A percentile compares a stretch with the other conserved stretches of the same genome.
Evolutionary conservation across 2,797 vertebrate species (phyloP).

Genomic region (Phalloptychus januarius): DNA sequence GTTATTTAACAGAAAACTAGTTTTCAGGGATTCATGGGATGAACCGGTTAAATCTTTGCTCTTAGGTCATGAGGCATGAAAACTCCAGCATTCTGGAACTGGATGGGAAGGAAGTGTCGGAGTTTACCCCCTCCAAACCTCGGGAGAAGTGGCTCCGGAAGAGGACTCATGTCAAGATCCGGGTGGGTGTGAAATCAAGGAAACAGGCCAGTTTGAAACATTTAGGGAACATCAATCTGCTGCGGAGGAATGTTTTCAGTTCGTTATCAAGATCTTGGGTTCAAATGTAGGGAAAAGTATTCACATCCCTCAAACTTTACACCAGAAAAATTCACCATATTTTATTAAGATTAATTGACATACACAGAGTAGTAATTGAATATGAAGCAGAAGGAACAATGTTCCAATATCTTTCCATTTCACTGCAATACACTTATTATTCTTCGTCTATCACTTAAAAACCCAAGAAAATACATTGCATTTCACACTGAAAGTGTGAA

Average conservation of each 20-base stretch:
- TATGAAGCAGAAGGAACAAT: neutral
- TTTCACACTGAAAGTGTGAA: neutral
- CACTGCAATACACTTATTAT: neutral
- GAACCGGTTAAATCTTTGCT: conserved; percentile 36
- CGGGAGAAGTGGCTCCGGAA: conserved; percentile 97
- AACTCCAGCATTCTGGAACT: conserved; percentile 93
- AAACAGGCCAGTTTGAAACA: neutral
- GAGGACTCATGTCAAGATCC: conserved; percentile 96
- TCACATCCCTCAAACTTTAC: neutral
- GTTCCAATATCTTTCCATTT: neutral
- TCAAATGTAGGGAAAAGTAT: neutral
- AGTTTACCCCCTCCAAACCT: conserved; percentile 97
- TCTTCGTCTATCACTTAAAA: neutral
- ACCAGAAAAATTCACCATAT: neutral
- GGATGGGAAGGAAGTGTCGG: conserved; percentile 95
- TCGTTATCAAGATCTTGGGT: neutral
- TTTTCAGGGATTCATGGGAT: conserved; percentile 32
- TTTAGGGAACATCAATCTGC: neutral
- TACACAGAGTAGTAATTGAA: neutral
- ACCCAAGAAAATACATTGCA: neutral
- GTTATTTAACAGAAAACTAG: conserved; percentile 8
- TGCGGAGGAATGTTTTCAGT: neutral
- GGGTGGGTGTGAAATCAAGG: conserved; percentile 73
- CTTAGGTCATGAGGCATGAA: conserved; percentile 96
- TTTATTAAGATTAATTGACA: neutral